Base-by-base conservation (phyloP, 2,797 vertebrate species). In the Tympanoctomys barrerae region DNA sequence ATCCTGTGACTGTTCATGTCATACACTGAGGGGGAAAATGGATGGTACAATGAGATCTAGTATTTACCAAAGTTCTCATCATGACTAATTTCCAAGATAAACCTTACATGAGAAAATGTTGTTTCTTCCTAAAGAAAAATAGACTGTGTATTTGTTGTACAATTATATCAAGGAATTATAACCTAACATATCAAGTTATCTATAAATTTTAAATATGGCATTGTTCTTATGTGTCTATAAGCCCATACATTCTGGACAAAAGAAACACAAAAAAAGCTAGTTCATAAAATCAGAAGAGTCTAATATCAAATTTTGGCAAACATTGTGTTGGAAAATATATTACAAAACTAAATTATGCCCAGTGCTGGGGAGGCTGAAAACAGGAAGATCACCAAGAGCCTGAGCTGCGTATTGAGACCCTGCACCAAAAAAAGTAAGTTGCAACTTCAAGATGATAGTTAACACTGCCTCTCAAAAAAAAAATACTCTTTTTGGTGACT, bases 401-500 rank as follows among this genome's bases (percentile, higher is more conserved):
- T 54, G 12, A 54, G 52, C 52, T 54, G 52, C 13, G 3, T 14
- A 54, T 13, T 54, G 52, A 54, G 14, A 54, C 11, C 52, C 52
- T 54, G 52, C 52, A 54, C 14, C 2, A 54, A 54, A 54, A 54
- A 90, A 97, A 49, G 19, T 89, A 77, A 82, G 52, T 70, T 19
- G 57, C 89, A 18, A 91, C 68, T 91, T 77, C 80, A 14, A 61
- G 52, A 19, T 78, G 49, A 3, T 14, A 39, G 6, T 71, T 87
- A 59, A 70, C 19, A 80, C 46, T 70, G 7, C 9, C 42, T 86
- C 42, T 86, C 71, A 87, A 87, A 97, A 59, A 97, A 59, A 77
- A 77, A 87, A 42, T 62, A 68, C 31, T 81, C 16, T 52, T 33
- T 88, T 88, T 78, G 42, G 21, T 79, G 54, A 18, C 36, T 70